These are phyloP conservation scores for Thalpophila matura DNA, from an alignment of 2,888 invertebrate species.

Conservation along the genomic window DNA sequence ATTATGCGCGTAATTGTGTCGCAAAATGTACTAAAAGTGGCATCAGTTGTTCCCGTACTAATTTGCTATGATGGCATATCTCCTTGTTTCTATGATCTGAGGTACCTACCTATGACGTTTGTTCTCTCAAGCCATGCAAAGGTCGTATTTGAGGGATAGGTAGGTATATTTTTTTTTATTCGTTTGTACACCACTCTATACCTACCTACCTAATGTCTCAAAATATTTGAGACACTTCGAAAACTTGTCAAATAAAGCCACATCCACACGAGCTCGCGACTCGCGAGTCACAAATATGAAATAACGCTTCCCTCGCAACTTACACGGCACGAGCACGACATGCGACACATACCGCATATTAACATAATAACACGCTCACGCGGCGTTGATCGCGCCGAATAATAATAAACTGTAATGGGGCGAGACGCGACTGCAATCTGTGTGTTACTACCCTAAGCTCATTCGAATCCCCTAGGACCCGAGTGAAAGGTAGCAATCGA, in stretches of 20 bases:
- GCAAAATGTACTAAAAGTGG: too few relatives aligned
- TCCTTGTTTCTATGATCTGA: too few relatives aligned
- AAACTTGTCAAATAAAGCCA: constrained; percentile 30
- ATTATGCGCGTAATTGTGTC: too few relatives aligned
- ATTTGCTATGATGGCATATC: too few relatives aligned
- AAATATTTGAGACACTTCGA: constrained; percentile 20
- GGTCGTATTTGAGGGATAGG: too few relatives aligned
- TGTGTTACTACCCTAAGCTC: constrained; percentile 40
- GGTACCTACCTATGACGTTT: too few relatives aligned
- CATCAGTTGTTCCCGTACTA: too few relatives aligned
- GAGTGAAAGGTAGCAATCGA: constrained; percentile 37
- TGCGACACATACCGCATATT: constrained; percentile 58
- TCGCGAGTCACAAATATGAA: constrained; percentile 17
- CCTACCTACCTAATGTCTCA: too few relatives aligned
- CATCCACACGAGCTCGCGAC: constrained; percentile 26
- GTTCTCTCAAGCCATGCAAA: too few relatives aligned
- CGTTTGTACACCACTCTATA: too few relatives aligned
- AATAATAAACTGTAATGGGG: constrained; percentile 74
- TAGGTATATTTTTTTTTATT: too few relatives aligned
- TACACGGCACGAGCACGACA: constrained; percentile 29
- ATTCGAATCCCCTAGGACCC: constrained; percentile 57
- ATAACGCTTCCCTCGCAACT: constrained; percentile 17
- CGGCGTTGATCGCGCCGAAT: constrained; percentile 63
- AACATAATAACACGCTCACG: constrained; percentile 68
- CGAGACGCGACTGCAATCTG: constrained; percentile 60